These are phyloP conservation scores for Platycnemis pennipes DNA, from an alignment of 2,888 invertebrate genomes.

Conservation along the genomic window DNA sequence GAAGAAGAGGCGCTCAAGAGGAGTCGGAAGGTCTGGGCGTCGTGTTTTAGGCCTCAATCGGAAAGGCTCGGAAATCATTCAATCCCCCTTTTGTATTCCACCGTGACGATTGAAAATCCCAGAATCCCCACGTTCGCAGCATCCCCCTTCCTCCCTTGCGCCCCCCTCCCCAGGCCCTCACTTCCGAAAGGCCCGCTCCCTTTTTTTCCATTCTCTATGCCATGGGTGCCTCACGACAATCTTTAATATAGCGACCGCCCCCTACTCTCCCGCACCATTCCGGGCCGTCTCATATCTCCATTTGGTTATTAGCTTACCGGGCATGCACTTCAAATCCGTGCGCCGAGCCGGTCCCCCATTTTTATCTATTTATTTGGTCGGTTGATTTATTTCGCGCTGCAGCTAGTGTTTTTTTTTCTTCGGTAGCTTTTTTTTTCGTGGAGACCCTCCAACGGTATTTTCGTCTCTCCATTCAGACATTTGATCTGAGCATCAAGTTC, in stretches of 20 bases:
- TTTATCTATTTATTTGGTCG: not conserved
- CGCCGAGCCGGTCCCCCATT: not conserved
- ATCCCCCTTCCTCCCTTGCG: not conserved
- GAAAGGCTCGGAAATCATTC: not conserved
- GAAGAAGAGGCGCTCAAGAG: not conserved
- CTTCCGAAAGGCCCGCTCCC: not conserved
- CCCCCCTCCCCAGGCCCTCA: not conserved
- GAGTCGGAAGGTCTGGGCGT: not conserved
- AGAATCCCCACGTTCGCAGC: slow-evolving; percentile 12
- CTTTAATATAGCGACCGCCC: not conserved
- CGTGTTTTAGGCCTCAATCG: not conserved
- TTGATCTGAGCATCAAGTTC: too few relatives aligned
- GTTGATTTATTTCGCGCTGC: too few relatives aligned
- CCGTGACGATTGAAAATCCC: not conserved
- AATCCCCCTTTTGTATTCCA: not conserved
- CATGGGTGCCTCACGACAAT: not conserved
- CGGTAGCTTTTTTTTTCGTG: not conserved
- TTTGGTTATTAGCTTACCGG: not conserved
- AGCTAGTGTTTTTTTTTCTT: not conserved
- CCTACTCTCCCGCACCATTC: not conserved
- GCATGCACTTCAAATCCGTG: not conserved
- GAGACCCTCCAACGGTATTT: too few relatives aligned
- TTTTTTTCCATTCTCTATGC: not conserved
- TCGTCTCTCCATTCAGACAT: too few relatives aligned
- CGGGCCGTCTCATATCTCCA: not conserved